Evolutionary conservation across 2,113 vertebrate species (phyloP).

Genomic region (Corythaixoides concolor): DNA sequence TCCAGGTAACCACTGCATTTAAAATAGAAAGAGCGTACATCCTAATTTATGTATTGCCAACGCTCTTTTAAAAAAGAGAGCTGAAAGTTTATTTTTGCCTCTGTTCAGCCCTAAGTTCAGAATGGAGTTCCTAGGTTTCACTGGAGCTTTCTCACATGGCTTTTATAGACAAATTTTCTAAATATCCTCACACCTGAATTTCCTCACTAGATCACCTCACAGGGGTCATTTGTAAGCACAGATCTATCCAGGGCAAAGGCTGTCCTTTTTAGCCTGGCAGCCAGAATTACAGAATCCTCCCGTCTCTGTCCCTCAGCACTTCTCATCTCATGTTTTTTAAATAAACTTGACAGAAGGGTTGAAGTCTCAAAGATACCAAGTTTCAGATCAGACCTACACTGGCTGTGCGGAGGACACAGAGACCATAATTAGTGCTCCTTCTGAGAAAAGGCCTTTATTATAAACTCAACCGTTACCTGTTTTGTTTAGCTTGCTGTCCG

Average conservation of each 20-base stretch:
- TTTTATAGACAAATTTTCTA: not conserved
- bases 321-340: not conserved
- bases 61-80: not conserved
- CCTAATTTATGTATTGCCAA: not conserved
- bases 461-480: constrained; percentile 12
- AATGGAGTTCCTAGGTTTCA: not conserved
- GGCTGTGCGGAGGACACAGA: not conserved
- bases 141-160: not conserved
- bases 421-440: not conserved
- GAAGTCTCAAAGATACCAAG: not conserved
- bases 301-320: not conserved
- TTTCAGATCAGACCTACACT: not conserved
- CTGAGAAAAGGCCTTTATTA: not conserved
- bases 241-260: not conserved
- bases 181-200: not conserved
- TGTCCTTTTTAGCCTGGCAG: not conserved
- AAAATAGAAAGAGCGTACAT: not conserved
- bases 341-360: not conserved
- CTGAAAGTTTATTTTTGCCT: not conserved
- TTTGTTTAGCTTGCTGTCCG: constrained; percentile 25
- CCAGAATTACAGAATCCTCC: not conserved
- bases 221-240: not conserved
- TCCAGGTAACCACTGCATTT: not conserved
- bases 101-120: not conserved
- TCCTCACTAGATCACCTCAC: not conserved